phyloP scores from a whole-genome alignment of 2,113 vertebrate species.

The Neogobius melanostomus region DNA sequence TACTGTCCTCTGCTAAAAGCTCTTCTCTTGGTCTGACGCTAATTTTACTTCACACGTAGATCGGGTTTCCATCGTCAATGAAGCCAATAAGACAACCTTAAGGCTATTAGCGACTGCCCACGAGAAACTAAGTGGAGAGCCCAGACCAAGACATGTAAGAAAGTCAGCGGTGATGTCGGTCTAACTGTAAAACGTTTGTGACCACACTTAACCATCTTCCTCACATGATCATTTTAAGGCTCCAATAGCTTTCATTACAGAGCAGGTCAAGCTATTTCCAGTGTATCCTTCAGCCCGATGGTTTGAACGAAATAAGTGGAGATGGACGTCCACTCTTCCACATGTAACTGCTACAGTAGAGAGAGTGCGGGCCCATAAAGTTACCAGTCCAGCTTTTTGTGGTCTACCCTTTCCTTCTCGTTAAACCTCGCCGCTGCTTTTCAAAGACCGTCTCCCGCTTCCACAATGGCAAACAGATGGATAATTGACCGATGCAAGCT shows the following conservation, averaged over 20 bases:
- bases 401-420: conserved; percentile 44
- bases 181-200: conserved; percentile 11
- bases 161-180: conserved; percentile 32
- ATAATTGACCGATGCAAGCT: conserved; percentile 19
- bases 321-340: conserved; percentile 4
- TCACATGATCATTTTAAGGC: too few species aligned
- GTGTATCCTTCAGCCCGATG: not conserved
- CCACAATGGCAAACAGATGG: conserved; percentile 70
- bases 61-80: conserved; percentile 41
- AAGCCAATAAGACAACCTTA: conserved; percentile 32
- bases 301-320: not conserved
- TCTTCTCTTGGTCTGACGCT: conserved; percentile 24
- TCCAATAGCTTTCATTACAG: too few species aligned
- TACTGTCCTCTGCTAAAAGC: conserved; percentile 34
- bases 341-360: conserved; percentile 53
- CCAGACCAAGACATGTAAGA: conserved; percentile 31
- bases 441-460: conserved; percentile 48
- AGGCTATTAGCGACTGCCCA: conserved; percentile 56
- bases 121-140: conserved; percentile 7
- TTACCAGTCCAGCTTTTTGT: conserved; percentile 36
- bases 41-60: conserved; percentile 47
- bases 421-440: conserved; percentile 56
- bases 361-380: conserved; percentile 55
- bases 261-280: too few species aligned
- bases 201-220: conserved; percentile 9